Conservation (phyloP, 2,113 vertebrate species). For the Albula goreensis region DNA sequence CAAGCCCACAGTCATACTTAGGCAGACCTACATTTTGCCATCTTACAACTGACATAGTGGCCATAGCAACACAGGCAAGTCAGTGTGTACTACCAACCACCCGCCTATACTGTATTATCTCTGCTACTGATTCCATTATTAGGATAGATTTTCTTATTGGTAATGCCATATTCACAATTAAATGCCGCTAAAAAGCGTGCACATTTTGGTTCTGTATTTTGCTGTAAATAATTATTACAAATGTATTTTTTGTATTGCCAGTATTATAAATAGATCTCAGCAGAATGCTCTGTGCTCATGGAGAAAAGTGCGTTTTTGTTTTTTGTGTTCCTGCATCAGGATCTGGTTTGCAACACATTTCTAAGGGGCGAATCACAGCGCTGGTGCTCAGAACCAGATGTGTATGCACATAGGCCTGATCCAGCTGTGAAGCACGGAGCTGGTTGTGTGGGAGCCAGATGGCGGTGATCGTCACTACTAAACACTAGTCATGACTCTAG, state of each 20-base stretch:
- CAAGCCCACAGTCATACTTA: too few relatives aligned
- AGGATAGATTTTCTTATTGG: too few relatives aligned
- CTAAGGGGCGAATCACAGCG: constrained; percentile 13
- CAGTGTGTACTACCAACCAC: too few relatives aligned
- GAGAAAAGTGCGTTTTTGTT: not conserved
- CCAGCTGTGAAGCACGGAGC: not conserved
- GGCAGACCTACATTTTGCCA: too few relatives aligned
- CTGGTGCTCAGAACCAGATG: constrained; percentile 15
- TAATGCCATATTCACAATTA: not conserved
- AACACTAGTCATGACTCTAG: not conserved
- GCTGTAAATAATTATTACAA: constrained; percentile 6
- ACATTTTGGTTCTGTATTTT: not conserved
- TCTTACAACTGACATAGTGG: too few relatives aligned
- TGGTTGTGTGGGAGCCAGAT: not conserved
- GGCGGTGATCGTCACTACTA: not conserved
- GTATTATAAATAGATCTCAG: not conserved
- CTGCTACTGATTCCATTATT: too few relatives aligned
- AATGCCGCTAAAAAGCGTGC: not conserved
- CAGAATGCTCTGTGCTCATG: not conserved
- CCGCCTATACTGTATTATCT: too few relatives aligned
- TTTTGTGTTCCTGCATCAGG: not conserved
- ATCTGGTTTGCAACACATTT: constrained; percentile 15
- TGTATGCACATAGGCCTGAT: not conserved
- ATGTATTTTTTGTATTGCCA: not conserved
- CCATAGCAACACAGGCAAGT: too few relatives aligned